Evolutionary conservation across 2,888 invertebrate species (phyloP).

Genomic region (Taphrorychus bicolor): DNA sequence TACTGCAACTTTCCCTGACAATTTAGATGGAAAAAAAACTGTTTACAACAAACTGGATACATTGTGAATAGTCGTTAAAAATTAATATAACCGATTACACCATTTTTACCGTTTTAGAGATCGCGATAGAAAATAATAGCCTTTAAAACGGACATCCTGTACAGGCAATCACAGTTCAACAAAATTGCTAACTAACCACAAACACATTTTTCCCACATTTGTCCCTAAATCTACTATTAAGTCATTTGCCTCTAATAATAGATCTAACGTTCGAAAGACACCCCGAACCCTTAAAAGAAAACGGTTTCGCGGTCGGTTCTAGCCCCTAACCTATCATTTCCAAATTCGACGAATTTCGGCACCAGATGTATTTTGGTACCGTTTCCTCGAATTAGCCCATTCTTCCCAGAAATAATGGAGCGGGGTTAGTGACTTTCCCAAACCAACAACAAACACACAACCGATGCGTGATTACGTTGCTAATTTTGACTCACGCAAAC

Average conservation of each 20-base stretch:
- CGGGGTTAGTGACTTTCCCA: conserved; percentile 25
- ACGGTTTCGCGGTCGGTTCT: conserved; percentile 14
- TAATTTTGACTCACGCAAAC: conserved; percentile 22
- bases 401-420: conserved; percentile 14
- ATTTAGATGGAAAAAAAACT: no score
- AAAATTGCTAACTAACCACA: no score
- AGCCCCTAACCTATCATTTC: not conserved
- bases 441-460: conserved; percentile 7
- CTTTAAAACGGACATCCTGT: no score
- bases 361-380: conserved; percentile 16
- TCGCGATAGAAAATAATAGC: no score
- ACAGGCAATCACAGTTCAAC: no score
- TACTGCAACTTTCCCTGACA: no score
- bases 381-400: conserved; percentile 14
- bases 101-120: no score
- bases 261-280: not conserved
- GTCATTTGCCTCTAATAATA: conserved; percentile 1
- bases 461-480: conserved; percentile 1
- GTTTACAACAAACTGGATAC: no score
- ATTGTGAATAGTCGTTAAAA: no score
- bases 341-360: conserved; percentile 14
- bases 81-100: no score
- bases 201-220: not conserved
- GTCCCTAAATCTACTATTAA: not conserved
- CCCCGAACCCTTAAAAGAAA: not conserved